Evolutionary conservation across 1,140 invertebrate species (phyloP).

Genomic region (Calliopsis andreniformis): DNA sequence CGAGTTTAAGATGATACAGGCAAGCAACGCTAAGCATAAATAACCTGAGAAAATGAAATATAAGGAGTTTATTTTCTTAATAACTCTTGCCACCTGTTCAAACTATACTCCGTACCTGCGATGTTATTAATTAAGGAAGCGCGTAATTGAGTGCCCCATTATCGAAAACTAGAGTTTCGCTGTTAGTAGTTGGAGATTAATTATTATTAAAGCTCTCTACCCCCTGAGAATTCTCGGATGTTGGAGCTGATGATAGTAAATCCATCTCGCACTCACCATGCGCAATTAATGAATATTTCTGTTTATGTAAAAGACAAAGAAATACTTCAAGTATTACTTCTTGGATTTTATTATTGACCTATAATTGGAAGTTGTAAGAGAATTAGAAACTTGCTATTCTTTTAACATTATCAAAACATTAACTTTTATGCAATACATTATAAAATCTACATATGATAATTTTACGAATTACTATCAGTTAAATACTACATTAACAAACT

Average conservation of each 20-base stretch:
- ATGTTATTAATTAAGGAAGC: conserved; percentile 59
- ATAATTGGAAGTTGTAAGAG: too few relatives aligned
- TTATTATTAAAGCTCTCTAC: conserved; percentile 57
- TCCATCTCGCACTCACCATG: conserved; percentile 2
- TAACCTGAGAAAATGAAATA: background rate
- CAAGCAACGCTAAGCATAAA: background rate
- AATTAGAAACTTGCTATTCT: too few relatives aligned
- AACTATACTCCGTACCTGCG: conserved; percentile 1
- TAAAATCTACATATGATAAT: too few relatives aligned
- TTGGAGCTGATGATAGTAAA: conserved; percentile 25
- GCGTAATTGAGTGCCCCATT: conserved; percentile 57
- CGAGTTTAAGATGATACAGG: too few relatives aligned
- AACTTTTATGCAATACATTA: too few relatives aligned
- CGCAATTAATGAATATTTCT: background rate
- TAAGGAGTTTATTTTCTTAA: conserved; percentile 7
- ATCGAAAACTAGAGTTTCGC: conserved; percentile 59
- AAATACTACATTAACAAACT: too few relatives aligned
- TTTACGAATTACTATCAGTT: too few relatives aligned
- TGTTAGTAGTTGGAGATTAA: conserved; percentile 63
- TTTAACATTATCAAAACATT: too few relatives aligned
- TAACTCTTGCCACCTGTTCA: background rate
- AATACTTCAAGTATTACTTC: too few relatives aligned
- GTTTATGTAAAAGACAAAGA: background rate
- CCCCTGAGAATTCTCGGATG: conserved; percentile 25
- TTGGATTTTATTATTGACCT: too few relatives aligned